These are phyloP conservation scores for Oryctes rhinoceros DNA, from an alignment of 1,140 invertebrate genomes.

Conservation along the genomic window DNA sequence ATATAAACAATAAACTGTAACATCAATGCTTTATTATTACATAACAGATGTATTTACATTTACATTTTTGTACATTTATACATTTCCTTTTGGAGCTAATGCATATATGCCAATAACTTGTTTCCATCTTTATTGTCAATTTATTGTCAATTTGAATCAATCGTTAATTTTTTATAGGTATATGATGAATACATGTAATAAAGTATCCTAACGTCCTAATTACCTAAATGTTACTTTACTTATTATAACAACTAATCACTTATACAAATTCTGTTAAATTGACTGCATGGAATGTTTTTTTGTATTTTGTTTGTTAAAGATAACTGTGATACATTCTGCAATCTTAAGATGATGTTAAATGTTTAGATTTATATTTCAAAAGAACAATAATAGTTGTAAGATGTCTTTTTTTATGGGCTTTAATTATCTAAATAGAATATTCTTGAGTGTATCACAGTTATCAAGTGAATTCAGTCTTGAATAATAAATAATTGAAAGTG, in stretches of 20 bases:
- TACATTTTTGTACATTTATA: constrained; percentile 33
- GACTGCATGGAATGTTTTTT: not conserved
- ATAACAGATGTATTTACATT: constrained; percentile 34
- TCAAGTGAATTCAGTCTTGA: constrained; percentile 24
- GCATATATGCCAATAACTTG: not conserved
- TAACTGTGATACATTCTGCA: not conserved
- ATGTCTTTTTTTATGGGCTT: not conserved
- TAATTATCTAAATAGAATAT: not conserved
- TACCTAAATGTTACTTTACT: not conserved
- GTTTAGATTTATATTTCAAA: not conserved
- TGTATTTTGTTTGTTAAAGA: not conserved
- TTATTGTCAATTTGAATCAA: constrained; percentile 16
- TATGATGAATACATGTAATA: not conserved
- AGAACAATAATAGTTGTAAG: not conserved
- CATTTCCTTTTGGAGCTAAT: not conserved
- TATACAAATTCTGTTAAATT: not conserved
- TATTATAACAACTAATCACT: not conserved
- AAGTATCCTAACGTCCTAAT: not conserved
- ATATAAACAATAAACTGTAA: not conserved
- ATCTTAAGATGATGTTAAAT: not conserved
- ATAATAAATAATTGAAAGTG: constrained; percentile 6
- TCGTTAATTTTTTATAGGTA: not conserved
- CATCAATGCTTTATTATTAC: constrained; percentile 31
- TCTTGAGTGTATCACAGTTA: not conserved
- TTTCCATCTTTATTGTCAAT: not conserved